A percentile compares a stretch with the other conserved stretches of the same genome.
These are phyloP conservation scores for Takifugu rubripes DNA, from an alignment of 2,797 vertebrate genomes.

Conservation along the genomic window DNA sequence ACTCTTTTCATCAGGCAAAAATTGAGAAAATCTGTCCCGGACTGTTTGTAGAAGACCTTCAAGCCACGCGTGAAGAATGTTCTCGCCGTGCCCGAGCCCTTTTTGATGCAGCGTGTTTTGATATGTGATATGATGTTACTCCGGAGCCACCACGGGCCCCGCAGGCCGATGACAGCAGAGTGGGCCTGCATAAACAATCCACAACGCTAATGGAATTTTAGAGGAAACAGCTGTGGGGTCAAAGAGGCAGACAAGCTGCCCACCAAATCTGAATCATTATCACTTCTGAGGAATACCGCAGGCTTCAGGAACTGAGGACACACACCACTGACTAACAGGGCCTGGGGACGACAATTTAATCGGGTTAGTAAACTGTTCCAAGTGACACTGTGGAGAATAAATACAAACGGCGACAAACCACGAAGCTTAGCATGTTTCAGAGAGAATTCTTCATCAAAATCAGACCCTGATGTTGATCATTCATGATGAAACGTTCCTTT, in stretches of 20 bases:
- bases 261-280: slow-evolving; percentile 20
- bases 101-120: not conserved
- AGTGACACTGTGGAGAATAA: too few species aligned
- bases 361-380: not conserved
- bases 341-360: not conserved
- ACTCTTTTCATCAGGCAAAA: slow-evolving; percentile 18
- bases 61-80: not conserved
- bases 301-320: slow-evolving; percentile 1
- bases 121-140: slow-evolving; percentile 12
- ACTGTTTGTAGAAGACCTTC: slow-evolving; percentile 10
- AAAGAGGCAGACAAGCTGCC: slow-evolving; percentile 35
- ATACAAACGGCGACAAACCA: too few species aligned
- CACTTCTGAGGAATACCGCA: not conserved
- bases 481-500: too few species aligned
- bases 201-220: slow-evolving; percentile 45
- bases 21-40: slow-evolving; percentile 21
- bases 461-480: too few species aligned
- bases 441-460: too few species aligned
- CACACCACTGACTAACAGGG: not conserved
- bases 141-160: slow-evolving; percentile 4
- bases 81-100: too few species aligned
- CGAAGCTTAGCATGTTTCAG: too few species aligned
- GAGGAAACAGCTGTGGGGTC: slow-evolving; percentile 60
- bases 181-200: slow-evolving; percentile 53
- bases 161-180: slow-evolving; percentile 34